Base-by-base conservation (phyloP, 2,797 vertebrate species). In the Poeciliopsis turneri region DNA sequence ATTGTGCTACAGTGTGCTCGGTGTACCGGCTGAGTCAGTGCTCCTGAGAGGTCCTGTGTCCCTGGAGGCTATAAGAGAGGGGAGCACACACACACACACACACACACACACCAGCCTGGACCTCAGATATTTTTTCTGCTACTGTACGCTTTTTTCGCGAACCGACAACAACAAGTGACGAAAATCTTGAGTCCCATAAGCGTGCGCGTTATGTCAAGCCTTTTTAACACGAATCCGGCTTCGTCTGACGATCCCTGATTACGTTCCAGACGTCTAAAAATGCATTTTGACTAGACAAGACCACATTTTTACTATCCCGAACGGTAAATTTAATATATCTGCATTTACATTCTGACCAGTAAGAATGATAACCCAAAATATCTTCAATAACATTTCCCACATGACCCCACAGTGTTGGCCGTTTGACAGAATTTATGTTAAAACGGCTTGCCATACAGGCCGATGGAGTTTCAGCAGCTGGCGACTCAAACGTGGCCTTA, bases 1-100 rank as follows among this genome's bases (percentile, higher is more conserved):
- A 90, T 87, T 76, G 88, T 75, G 83, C 82, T 72, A 70, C 80
- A 88, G 88, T 86, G 88, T 86, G 86, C 75, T 83, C 30, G 39
- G 84, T 64, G 33, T 80, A 91, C 87, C 90, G 91, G 88, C 89
- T 88, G 89, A 87, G 89, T 90, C 85, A 89, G 84, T 88, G 83
- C 81, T 76, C 77, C 80, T 81, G 78, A 86, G 84, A 79, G 68
- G 85, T 47, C 72, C 70, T 10, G 43, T 70, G 71, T 89, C 90
- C 88, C 90, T 72, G 70, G 86, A 91, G 89, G 84, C 80, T 81
- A 46, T 70, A 75, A 75, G 79, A 86, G 76, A 80, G 43, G 79
- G 79, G 47, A 80, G 79, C 57, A 68, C 69, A 78, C 39, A 59
- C 20, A 2, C 49, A 49, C 1, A 20, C 5, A 47, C 5, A 1